Percentiles rank a stretch among this genome's conserved stretches.
phyloP scores from a whole-genome alignment of 37 sponge, comb jelly and placozoan species.

The Chondrilla cf. caribensis region DNA sequence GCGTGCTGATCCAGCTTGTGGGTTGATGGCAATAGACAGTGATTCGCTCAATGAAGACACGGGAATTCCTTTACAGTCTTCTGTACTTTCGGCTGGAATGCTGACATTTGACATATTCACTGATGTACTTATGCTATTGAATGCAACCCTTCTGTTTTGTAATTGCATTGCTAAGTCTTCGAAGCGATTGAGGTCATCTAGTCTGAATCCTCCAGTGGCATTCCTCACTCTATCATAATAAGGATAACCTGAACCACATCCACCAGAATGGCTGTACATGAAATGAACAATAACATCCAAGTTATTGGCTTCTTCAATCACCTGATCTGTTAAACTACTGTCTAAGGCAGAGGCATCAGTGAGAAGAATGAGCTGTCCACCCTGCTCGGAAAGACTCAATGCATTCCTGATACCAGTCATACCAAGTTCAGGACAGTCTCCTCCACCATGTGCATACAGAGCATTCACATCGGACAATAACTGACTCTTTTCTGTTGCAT shows the following conservation, averaged over 20 bases:
- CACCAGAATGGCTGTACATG: background rate
- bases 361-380: conserved; percentile 20
- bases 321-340: background rate
- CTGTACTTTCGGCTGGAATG: background rate
- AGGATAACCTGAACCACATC: conserved; percentile 14
- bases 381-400: conserved; percentile 4
- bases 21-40: conserved; percentile 12
- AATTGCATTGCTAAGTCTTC: background rate
- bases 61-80: background rate
- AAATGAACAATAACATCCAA: conserved; percentile 1
- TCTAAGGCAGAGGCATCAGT: conserved; percentile 34
- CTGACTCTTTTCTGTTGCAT: background rate
- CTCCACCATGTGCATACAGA: conserved; percentile 23
- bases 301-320: background rate
- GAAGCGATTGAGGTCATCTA: background rate
- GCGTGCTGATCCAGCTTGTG: background rate
- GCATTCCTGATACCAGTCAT: conserved; percentile 35
- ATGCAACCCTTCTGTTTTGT: background rate
- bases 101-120: background rate
- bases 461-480: conserved; percentile 6
- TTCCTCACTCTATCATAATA: background rate
- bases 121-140: background rate
- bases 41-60: background rate
- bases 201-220: conserved; percentile 9
- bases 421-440: conserved; percentile 36